Conservation (phyloP, 1,140 invertebrate species). For the Plectrocnemia conspersa region DNA sequence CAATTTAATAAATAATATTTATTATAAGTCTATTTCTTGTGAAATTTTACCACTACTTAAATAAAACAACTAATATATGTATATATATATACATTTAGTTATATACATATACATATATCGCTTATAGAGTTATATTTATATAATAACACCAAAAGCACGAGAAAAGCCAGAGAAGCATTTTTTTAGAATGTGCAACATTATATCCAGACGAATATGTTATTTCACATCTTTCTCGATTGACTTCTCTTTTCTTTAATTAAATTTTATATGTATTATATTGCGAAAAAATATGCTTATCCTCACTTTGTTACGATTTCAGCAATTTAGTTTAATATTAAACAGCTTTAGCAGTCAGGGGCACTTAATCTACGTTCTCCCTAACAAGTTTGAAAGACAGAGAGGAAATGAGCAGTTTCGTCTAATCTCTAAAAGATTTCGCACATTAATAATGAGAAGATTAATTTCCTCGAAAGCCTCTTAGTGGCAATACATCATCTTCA, state of each 20-base stretch:
- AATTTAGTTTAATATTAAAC: background rate
- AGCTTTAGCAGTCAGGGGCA: background rate
- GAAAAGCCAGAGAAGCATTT: conserved; percentile 19
- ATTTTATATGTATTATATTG: background rate
- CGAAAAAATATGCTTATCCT: background rate
- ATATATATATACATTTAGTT: conserved; percentile 8
- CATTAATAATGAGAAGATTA: conserved; percentile 29
- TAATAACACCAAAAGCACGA: conserved; percentile 22
- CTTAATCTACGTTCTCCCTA: background rate
- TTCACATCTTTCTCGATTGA: background rate
- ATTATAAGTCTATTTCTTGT: conserved; percentile 4
- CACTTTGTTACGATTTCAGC: background rate
- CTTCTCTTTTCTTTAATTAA: background rate
- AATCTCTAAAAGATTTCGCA: conserved; percentile 23
- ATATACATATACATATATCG: conserved; percentile 10
- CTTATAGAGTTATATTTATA: conserved; percentile 7
- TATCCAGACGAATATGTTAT: no score
- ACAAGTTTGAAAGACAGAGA: no score
- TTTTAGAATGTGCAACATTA: conserved; percentile 17
- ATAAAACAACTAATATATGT: conserved; percentile 10
- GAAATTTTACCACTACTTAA: conserved; percentile 12
- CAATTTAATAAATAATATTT: conserved; percentile 11
- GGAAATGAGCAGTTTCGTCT: conserved; percentile 21
- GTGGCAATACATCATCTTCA: conserved; percentile 19
- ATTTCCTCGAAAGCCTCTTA: conserved; percentile 25